A percentile compares a stretch with the other conserved stretches of the same genome.
Evolutionary conservation across 2,113 vertebrate genomes (phyloP).

Genomic region (Melanerpes formicivorus): DNA sequence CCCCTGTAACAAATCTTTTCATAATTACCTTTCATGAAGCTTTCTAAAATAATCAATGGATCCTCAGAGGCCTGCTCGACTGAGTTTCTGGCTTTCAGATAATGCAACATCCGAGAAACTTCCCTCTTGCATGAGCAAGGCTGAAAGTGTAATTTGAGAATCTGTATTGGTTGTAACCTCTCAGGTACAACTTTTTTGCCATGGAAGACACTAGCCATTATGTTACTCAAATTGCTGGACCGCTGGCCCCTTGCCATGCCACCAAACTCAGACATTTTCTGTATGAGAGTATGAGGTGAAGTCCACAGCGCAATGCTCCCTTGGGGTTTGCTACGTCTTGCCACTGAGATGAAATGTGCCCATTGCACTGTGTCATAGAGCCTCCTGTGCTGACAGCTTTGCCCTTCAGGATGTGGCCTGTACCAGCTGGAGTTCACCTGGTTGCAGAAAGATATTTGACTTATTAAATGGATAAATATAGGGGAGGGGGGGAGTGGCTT

Average conservation of each 20-base stretch:
- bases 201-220: not conserved
- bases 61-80: not conserved
- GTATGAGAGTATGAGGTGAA: not conserved
- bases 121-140: not conserved
- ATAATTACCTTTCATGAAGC: not conserved
- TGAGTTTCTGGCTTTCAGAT: not conserved
- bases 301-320: not conserved
- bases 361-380: not conserved
- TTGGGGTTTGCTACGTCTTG: not conserved
- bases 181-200: not conserved
- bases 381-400: not conserved
- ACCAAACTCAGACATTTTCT: not conserved
- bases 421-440: not conserved
- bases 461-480: not conserved
- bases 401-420: not conserved
- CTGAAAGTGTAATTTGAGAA: not conserved
- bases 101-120: not conserved
- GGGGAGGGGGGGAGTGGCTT: not conserved
- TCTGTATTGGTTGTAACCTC: not conserved
- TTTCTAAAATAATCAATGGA: slow-evolving; percentile 5
- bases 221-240: not conserved
- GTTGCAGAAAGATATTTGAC: not conserved
- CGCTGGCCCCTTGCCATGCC: not conserved
- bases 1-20: not conserved
- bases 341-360: not conserved